Percentiles rank a stretch among this genome's conserved stretches.
These are phyloP conservation scores for Cyprinodon tularosa DNA, from an alignment of 2,113 vertebrate genomes.

Conservation along the genomic window DNA sequence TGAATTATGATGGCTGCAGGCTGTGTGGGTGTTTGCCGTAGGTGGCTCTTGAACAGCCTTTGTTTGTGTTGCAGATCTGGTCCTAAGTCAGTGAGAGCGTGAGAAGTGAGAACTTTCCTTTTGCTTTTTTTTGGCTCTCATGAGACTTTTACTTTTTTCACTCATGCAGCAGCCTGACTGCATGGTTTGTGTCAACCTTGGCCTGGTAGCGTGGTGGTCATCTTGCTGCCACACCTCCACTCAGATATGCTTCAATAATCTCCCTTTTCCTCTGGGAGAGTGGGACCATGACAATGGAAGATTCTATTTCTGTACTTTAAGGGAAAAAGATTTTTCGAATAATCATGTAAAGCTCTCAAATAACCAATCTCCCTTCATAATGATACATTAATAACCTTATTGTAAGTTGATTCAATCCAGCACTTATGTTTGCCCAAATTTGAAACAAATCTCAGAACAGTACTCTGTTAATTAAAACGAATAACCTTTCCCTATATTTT, in stretches of 20 bases:
- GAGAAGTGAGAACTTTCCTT: slow-evolving; percentile 15
- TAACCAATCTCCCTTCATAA: too few relatives aligned
- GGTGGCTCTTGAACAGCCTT: slow-evolving; percentile 35
- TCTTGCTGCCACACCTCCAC: slow-evolving; percentile 35
- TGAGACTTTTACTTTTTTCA: background rate
- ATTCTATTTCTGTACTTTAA: background rate
- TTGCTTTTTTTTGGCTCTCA: background rate
- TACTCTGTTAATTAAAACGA: background rate
- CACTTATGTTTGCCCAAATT: background rate
- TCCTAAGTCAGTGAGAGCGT: slow-evolving; percentile 23
- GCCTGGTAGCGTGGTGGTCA: slow-evolving; percentile 18
- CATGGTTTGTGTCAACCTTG: slow-evolving; percentile 61
- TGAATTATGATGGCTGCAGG: slow-evolving; percentile 28
- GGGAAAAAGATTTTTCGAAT: background rate
- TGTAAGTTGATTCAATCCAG: too few relatives aligned
- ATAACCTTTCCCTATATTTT: background rate
- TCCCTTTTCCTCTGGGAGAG: slow-evolving; percentile 34
- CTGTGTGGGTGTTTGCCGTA: slow-evolving; percentile 58
- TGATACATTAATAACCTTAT: background rate
- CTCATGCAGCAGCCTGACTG: background rate
- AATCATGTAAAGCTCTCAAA: background rate
- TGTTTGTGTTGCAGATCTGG: slow-evolving; percentile 57
- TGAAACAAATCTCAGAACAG: background rate
- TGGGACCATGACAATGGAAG: slow-evolving; percentile 24
- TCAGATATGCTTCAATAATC: slow-evolving; percentile 26